Evolutionary conservation across 2,113 vertebrate species (phyloP), one percentile per base, ranked within the genome.

Genomic region (Sinocyclocheilus grahami): DNA sequence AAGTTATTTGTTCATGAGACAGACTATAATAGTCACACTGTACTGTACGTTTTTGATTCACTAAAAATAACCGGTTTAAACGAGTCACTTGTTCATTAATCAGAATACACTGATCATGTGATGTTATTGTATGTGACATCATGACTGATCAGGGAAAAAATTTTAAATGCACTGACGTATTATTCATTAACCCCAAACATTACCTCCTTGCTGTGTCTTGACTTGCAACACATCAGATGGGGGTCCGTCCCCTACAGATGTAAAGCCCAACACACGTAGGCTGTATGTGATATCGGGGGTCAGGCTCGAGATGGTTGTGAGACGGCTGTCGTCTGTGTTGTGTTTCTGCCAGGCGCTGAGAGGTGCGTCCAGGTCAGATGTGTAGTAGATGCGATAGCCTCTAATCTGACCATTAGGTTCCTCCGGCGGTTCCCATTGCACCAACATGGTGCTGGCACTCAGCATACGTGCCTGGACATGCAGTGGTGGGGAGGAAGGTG

Each of bases 201-300:
- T 55, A 99, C 98, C 98, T 91, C 98, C 97, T 89, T 98, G 97
- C 90, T 98, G 97, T 0, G 97, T 97, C 93, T 98, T 99, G 94
- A 99, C 96, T 91, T 97, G 97, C 91, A 99, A 95, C 87, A 96
- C 90, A 63, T 97, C 96, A 0, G 97, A 99, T 13, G 95, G 96
- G 0, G 98, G 98, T 0, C 98, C 98, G 0, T 99, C 97, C 0
- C 98, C 98, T 87, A 98, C 96, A 0, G 98, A 97, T 0, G 98
- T 99, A 89, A 98, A 99, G 84, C 96, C 97, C 88, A 99, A 94
- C 33, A 99, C 96, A 0, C 96, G 96, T 76, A 99, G 95, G 90
- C 95, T 97, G 92, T 99, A 99, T 3, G 97, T 99, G 92, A 96
- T 95, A 14, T 96, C 96, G 0, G 97, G 94, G 82, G 95, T 95